Evolutionary conservation across 2,888 invertebrate species (phyloP), one percentile per base, ranked within the genome.

Genomic region (Drosophila macrospina): DNA sequence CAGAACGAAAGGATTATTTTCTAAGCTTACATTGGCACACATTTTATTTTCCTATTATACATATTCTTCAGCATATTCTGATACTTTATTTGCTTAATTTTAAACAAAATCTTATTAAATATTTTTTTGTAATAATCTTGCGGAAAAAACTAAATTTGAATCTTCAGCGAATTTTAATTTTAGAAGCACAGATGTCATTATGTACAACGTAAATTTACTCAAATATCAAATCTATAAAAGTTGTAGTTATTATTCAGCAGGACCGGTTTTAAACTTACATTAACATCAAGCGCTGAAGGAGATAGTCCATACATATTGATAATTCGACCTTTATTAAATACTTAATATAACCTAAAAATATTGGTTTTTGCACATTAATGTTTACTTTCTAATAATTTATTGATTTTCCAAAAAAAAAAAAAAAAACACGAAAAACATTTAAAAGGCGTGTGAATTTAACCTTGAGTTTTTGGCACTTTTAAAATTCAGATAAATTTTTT

Each of bases 261-360:
- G 11, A 45, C 75, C 74, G 69, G 76, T 56, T 42, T 11, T 20
- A 11, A 34, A 83, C 81, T 82, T 83, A 82, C 81, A 62, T 75
- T 78, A 26, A 78, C 69, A 69, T 82, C 86, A 39, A 70, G 69
- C 57, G 78, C 64, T 57, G 80, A 72, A 61, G 80, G 75, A 30
- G 72, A 64, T 55, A 86, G 45, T 61, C 81, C 83, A 61, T 83
- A 82, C 81, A 82, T 82, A 30, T 83, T 82, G 45, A 55, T 15
- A 42, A n/a, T 15, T 54, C 36, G 44, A 34, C 15, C 55, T 42
- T 47, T 51, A 41, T 55, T 26, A 39, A 24, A 39, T 55, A 52
- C 45, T 68, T 64, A 56, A 51, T 55, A 30, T 20, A 26, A 65
- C 16, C 37, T 50, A 41, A 7, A 65, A 41, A 37, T 32, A 52